Conservation (phyloP, 2,797 vertebrate species). For the Spinus pinus region DNA sequence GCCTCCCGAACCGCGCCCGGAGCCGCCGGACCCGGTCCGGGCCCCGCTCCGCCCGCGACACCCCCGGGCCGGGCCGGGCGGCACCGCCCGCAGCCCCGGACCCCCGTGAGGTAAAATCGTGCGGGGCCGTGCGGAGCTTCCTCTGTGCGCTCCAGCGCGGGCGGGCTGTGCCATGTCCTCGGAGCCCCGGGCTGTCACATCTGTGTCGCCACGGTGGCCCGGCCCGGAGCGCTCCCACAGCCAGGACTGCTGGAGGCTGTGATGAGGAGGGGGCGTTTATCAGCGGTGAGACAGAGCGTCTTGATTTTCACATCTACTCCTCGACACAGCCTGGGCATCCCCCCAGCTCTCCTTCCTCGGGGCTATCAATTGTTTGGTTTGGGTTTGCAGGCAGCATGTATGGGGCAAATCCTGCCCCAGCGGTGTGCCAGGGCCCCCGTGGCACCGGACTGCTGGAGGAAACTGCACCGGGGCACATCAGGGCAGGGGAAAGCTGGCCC, state of each 20-base stretch:
- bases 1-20: neutral
- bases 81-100: neutral
- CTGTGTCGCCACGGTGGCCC: neutral
- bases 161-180: neutral
- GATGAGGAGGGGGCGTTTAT: neutral
- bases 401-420: neutral
- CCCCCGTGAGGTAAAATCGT: neutral
- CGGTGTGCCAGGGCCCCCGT: accelerated
- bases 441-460: accelerated
- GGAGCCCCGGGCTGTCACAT: accelerated
- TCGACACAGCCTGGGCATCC: neutral
- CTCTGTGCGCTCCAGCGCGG: neutral
- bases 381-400: neutral
- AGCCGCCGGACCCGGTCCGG: neutral
- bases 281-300: neutral
- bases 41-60: too few relatives aligned
- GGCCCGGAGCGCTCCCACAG: accelerated
- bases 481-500: accelerated
- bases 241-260: neutral
- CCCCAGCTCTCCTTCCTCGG: neutral
- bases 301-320: neutral
- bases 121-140: neutral
- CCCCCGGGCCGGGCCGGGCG: too few relatives aligned
- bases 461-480: accelerated
- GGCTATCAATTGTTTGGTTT: accelerated